Evolutionary conservation across 2,113 vertebrate genomes (phyloP).

Genomic region (Brachirus orientalis): DNA sequence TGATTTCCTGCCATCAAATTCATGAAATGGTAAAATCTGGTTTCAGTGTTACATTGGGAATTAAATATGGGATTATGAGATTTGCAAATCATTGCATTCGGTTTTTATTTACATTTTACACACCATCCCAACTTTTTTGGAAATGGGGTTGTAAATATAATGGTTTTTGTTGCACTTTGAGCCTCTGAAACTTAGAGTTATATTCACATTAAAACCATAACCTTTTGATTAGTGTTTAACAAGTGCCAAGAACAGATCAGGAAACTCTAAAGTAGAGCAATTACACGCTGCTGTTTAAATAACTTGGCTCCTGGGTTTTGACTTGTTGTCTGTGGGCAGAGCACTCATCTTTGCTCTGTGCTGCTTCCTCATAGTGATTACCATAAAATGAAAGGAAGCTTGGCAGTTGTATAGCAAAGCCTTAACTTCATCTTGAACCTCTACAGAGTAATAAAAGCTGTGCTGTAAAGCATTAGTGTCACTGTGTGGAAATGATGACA

Average conservation of each 20-base stretch:
- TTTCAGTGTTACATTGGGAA: too few species aligned
- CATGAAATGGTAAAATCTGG: too few species aligned
- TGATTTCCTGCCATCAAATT: too few species aligned
- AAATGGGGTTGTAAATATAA: too few species aligned
- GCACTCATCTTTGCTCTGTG: not conserved
- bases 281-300: not conserved
- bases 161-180: too few species aligned
- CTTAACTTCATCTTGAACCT: constrained; percentile 30
- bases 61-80: too few species aligned
- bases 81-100: too few species aligned
- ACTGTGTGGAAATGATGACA: constrained; percentile 37
- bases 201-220: not conserved
- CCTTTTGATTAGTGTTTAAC: not conserved
- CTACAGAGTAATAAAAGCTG: constrained; percentile 43
- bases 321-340: not conserved
- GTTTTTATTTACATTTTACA: too few species aligned
- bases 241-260: not conserved
- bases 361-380: constrained; percentile 15
- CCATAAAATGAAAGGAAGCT: constrained; percentile 13
- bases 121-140: too few species aligned
- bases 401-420: constrained; percentile 25
- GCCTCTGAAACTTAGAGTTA: too few species aligned
- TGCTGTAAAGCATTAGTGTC: constrained; percentile 26
- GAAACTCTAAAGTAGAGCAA: not conserved
- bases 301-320: too few species aligned